phyloP scores from a whole-genome alignment of 1,140 invertebrate genomes.

The Drosophila punjabiensis region DNA sequence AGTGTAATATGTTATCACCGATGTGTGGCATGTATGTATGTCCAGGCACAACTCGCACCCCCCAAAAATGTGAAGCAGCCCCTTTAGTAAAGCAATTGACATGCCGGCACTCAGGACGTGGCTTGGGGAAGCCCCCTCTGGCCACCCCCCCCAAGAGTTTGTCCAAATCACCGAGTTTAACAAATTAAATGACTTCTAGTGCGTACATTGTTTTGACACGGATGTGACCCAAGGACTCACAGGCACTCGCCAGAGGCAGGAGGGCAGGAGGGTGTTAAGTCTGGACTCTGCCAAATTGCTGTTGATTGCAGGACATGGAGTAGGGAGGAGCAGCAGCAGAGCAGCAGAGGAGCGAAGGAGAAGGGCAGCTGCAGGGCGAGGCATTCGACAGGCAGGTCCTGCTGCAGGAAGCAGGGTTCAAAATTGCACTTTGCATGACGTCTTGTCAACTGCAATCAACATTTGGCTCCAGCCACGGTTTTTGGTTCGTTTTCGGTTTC shows the following conservation, averaged over 20 bases:
- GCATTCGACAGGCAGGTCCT: conserved; percentile 38
- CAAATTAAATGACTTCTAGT: conserved; percentile 85
- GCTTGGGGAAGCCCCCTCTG: not conserved
- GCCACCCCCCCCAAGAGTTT: conserved; percentile 64
- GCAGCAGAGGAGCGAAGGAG: not conserved
- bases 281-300: conserved; percentile 79
- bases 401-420: not conserved
- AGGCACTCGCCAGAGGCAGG: not conserved
- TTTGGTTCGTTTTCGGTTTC: conserved; percentile 10
- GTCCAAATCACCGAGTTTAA: conserved; percentile 83
- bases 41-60: not conserved
- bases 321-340: not conserved
- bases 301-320: conserved; percentile 72
- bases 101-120: conserved; percentile 10
- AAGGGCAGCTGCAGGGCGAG: conserved; percentile 52
- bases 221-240: conserved; percentile 54
- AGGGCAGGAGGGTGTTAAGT: conserved; percentile 30
- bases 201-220: conserved; percentile 85
- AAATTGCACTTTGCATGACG: conserved; percentile 56
- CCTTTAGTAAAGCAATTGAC: conserved; percentile 40
- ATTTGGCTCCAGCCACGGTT: conserved; percentile 23
- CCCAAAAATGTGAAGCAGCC: conserved; percentile 4
- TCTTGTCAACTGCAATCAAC: conserved; percentile 68
- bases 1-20: conserved; percentile 39
- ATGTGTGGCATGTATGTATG: conserved; percentile 14